Percentiles rank a stretch among this genome's conserved stretches.
phyloP scores from a whole-genome alignment of 2,113 vertebrate species.

The Centropus bengalensis region DNA sequence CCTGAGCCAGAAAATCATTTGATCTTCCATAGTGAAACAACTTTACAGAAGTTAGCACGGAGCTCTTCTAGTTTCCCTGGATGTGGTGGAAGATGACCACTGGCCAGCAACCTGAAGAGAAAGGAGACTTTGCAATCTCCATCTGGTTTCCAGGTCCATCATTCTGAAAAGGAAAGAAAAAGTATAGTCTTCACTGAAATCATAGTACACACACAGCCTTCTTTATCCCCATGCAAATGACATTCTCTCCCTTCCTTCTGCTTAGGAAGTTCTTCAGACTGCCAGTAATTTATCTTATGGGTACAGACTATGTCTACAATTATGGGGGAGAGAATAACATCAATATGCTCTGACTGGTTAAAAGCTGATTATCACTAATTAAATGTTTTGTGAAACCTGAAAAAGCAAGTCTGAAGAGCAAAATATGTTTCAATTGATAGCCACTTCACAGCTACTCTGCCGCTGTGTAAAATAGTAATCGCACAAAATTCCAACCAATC shows the following conservation, averaged over 20 bases:
- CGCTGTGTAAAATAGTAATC: background rate
- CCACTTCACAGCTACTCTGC: constrained; percentile 27
- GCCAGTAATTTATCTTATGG: constrained; percentile 49
- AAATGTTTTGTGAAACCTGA: constrained; percentile 57
- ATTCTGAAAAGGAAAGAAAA: constrained; percentile 65
- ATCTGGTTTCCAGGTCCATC: constrained; percentile 28
- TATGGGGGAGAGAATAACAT: constrained; percentile 11
- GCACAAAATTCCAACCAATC: background rate
- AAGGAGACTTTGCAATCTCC: constrained; percentile 37
- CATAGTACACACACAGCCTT: background rate
- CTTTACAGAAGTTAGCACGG: background rate
- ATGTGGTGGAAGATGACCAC: background rate
- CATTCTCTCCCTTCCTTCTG: background rate
- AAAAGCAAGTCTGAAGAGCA: constrained; percentile 18
- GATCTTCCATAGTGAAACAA: constrained; percentile 57
- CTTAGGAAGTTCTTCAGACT: constrained; percentile 21
- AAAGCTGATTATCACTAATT: constrained; percentile 59
- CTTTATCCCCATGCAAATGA: background rate
- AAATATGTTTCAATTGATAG: constrained; percentile 39
- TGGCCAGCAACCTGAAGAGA: background rate
- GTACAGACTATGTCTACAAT: constrained; percentile 17
- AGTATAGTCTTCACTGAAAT: background rate
- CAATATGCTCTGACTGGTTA: constrained; percentile 39
- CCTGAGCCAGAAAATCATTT: constrained; percentile 23
- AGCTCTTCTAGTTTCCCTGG: background rate